phyloP scores from a whole-genome alignment of 2,888 invertebrate genomes.

The Hyles lineata region DNA sequence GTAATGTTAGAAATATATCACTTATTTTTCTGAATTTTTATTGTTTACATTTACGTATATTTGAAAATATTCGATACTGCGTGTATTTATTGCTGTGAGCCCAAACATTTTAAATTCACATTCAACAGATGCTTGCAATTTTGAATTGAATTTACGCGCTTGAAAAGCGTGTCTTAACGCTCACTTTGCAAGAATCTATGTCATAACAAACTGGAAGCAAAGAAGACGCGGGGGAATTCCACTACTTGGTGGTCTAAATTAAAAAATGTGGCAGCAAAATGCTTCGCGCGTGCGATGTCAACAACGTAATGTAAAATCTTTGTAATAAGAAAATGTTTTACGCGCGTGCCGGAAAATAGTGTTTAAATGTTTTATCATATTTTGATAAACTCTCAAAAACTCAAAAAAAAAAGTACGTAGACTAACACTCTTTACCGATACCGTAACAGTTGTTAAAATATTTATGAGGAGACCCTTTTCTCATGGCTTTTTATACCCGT shows the following conservation, averaged over 20 bases:
- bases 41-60: not conserved
- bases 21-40: not conserved
- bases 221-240: constrained; percentile 22
- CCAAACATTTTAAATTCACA: not conserved
- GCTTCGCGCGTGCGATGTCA: constrained; percentile 16
- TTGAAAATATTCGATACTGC: too few species aligned
- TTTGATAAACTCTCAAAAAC: constrained; percentile 24
- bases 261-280: constrained; percentile 14
- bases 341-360: constrained; percentile 10
- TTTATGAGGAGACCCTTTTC: constrained; percentile 72
- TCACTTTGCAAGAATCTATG: not conserved
- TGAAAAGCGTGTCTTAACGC: not conserved
- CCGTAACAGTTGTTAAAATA: constrained; percentile 61
- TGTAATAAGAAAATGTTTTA: constrained; percentile 24
- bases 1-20: not conserved
- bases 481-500: constrained; percentile 64
- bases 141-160: not conserved
- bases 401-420: constrained; percentile 13
- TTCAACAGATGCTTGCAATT: not conserved
- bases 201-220: constrained; percentile 14
- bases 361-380: constrained; percentile 23
- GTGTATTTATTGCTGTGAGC: not conserved
- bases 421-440: constrained; percentile 10
- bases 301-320: constrained; percentile 13
- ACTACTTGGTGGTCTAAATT: constrained; percentile 23